These are phyloP conservation scores for Epinotia ramella DNA, from an alignment of 2,888 invertebrate species.

Conservation along the genomic window DNA sequence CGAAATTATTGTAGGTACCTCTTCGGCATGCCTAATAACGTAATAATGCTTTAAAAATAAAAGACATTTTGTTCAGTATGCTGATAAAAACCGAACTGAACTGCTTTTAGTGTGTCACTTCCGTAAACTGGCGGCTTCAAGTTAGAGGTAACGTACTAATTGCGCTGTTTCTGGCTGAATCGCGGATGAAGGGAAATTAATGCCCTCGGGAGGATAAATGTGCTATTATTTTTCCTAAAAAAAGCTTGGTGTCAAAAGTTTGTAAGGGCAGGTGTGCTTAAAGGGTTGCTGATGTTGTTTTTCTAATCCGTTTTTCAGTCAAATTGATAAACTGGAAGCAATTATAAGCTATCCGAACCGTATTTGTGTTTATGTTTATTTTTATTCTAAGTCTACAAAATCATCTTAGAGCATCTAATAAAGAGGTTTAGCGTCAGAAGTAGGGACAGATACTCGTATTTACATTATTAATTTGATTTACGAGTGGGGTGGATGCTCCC, in stretches of 20 bases:
- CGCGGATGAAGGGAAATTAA: conserved; percentile 78
- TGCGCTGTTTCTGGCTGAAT: conserved; percentile 73
- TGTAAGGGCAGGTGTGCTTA: conserved; percentile 72
- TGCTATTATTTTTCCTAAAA: conserved; percentile 77
- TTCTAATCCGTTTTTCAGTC: conserved; percentile 16
- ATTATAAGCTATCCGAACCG: background rate
- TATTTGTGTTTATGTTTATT: conserved; percentile 27
- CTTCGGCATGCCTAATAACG: too few relatives aligned
- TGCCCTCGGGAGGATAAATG: conserved; percentile 75
- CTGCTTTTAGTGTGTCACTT: conserved; percentile 19
- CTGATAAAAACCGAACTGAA: background rate
- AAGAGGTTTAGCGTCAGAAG: conserved; percentile 57
- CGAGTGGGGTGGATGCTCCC: conserved; percentile 77
- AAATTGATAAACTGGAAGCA: conserved; percentile 14
- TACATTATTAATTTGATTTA: conserved; percentile 80
- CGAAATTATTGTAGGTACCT: background rate
- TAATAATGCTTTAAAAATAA: background rate
- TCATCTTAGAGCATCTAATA: conserved; percentile 61
- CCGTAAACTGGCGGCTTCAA: conserved; percentile 48
- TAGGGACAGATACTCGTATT: conserved; percentile 70
- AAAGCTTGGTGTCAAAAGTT: conserved; percentile 76
- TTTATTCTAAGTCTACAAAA: conserved; percentile 43
- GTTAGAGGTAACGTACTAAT: conserved; percentile 77
- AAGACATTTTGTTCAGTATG: conserved; percentile 15
- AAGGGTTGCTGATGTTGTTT: conserved; percentile 25